phyloP scores from a whole-genome alignment of 2,888 invertebrate genomes.

The Parochlus steinenii region DNA sequence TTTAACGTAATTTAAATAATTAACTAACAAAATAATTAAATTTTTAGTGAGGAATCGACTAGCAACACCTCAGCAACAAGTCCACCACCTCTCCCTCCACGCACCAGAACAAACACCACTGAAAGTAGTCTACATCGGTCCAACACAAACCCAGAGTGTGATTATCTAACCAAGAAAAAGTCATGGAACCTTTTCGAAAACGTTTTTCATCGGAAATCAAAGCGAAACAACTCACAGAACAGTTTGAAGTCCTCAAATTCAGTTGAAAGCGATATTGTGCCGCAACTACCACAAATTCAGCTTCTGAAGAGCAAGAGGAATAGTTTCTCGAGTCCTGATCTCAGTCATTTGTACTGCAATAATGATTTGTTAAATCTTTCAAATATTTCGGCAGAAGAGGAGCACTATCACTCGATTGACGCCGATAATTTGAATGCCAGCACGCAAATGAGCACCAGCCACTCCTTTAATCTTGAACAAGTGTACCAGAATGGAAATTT shows the following conservation, averaged over 20 bases:
- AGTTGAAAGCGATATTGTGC: slow-evolving; percentile 11
- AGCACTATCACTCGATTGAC: too few species aligned
- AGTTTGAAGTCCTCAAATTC: slow-evolving; percentile 17
- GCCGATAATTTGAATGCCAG: too few species aligned
- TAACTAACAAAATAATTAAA: too few species aligned
- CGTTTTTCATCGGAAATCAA: slow-evolving; percentile 22
- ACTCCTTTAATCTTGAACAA: slow-evolving; percentile 7
- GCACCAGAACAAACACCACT: slow-evolving; percentile 27
- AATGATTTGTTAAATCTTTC: background rate
- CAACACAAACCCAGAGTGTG: slow-evolving; percentile 28
- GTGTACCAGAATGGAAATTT: background rate
- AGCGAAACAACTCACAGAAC: slow-evolving; percentile 20
- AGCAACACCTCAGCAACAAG: slow-evolving; percentile 18
- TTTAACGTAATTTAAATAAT: too few species aligned
- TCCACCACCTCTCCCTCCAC: slow-evolving; percentile 24
- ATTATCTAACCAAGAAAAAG: slow-evolving; percentile 25
- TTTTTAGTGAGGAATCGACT: slow-evolving; percentile 12
- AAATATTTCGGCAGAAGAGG: background rate
- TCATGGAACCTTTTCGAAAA: slow-evolving; percentile 17
- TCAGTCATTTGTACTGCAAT: slow-evolving; percentile 17
- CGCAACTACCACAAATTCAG: slow-evolving; percentile 13
- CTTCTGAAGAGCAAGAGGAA: slow-evolving; percentile 21
- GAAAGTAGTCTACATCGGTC: slow-evolving; percentile 24
- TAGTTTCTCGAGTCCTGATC: slow-evolving; percentile 30
- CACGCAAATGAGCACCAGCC: slow-evolving; percentile 8